Conservation (phyloP, 2,113 vertebrate genomes). For the Periophthalmodon schlosseri region DNA sequence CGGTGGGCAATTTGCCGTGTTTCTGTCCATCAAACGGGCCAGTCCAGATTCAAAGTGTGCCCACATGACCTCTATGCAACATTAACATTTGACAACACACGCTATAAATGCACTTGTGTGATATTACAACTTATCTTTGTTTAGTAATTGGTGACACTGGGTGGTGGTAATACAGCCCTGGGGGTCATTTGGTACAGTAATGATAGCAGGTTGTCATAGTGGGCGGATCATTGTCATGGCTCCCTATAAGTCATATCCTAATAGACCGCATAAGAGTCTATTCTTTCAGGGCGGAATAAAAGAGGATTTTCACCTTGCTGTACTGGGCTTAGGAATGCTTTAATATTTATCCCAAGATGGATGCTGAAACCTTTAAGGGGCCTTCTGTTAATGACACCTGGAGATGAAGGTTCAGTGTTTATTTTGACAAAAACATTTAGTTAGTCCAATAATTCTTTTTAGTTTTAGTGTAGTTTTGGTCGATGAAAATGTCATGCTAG, state of each 20-base stretch:
- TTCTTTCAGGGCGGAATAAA: conserved; percentile 23
- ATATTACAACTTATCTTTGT: conserved; percentile 72
- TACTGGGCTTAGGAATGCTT: neutral
- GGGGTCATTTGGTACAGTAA: conserved; percentile 70
- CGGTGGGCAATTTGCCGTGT: conserved; percentile 49
- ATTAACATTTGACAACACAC: conserved; percentile 70
- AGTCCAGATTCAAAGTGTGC: conserved; percentile 44
- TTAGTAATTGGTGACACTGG: conserved; percentile 71
- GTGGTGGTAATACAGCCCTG: conserved; percentile 56
- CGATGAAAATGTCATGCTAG: too few species aligned
- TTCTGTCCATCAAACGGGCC: conserved; percentile 54
- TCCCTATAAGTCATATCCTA: conserved; percentile 49
- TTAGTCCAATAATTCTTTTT: too few species aligned
- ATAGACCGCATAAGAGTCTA: conserved; percentile 31
- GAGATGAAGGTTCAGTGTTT: too few species aligned
- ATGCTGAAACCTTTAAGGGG: neutral
- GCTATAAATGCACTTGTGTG: conserved; percentile 57
- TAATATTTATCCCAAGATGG: neutral
- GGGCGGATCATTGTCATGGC: conserved; percentile 38
- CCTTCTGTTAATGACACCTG: too few species aligned
- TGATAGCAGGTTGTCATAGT: conserved; percentile 60
- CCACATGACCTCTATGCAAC: conserved; percentile 66
- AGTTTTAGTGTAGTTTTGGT: too few species aligned
- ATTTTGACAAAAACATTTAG: too few species aligned
- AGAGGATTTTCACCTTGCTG: conserved; percentile 16